These are phyloP conservation scores for Syngnathus scovelli DNA, from an alignment of 2,113 vertebrate genomes.

Conservation along the genomic window DNA sequence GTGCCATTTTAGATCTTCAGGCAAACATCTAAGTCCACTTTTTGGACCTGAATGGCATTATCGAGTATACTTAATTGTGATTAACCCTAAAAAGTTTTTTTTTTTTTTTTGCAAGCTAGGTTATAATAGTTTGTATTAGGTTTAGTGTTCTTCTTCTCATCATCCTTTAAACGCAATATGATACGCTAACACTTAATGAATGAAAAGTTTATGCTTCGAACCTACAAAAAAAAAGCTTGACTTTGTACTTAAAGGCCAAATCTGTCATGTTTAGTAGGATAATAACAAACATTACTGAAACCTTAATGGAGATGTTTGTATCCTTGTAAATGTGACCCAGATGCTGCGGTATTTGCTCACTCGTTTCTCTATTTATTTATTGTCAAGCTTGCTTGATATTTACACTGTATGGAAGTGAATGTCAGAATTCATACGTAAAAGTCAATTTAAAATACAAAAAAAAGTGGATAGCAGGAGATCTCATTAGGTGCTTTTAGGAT, in stretches of 20 bases:
- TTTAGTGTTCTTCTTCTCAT: neutral
- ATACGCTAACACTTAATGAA: neutral
- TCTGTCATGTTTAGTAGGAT: neutral
- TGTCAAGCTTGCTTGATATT: slow-evolving; percentile 54
- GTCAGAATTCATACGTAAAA: slow-evolving; percentile 54
- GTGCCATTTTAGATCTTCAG: neutral
- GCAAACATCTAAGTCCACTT: neutral
- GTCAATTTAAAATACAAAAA: slow-evolving; percentile 18
- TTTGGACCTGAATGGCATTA: neutral
- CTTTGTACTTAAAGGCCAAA: slow-evolving; percentile 1
- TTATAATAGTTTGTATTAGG: neutral
- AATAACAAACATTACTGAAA: slow-evolving; percentile 23
- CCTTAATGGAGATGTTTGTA: slow-evolving; percentile 36
- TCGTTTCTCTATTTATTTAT: slow-evolving; percentile 59
- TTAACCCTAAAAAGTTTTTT: neutral
- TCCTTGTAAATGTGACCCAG: slow-evolving; percentile 45
- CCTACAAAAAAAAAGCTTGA: neutral
- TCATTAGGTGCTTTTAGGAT: slow-evolving; percentile 14
- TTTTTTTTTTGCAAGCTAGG: neutral
- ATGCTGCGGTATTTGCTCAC: slow-evolving; percentile 49
- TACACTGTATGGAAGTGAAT: slow-evolving; percentile 50
- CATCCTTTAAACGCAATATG: neutral
- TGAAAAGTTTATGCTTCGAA: neutral
- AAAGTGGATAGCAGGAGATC: slow-evolving; percentile 17
- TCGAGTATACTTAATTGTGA: neutral